Base-by-base conservation (phyloP, 2,888 invertebrate genomes). In the Neoascia interrupta region DNA sequence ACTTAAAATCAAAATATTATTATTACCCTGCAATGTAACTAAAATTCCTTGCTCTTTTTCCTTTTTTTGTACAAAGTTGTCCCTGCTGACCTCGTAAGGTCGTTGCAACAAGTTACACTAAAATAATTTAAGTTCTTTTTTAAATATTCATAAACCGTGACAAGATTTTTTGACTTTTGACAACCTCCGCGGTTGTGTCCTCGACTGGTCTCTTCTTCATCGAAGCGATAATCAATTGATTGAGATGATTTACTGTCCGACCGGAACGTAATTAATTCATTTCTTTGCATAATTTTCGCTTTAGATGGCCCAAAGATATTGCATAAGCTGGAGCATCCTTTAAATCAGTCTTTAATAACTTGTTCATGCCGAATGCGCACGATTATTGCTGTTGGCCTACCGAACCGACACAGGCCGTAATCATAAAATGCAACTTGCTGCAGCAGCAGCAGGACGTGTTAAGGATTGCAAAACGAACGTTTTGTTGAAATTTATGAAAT, bases 61-160 rank as follows among this genome's bases (percentile, higher is more conserved):
- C n/a, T n/a, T n/a, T n/a, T 13, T 28, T 23, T 45, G 19, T 43
- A 45, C 34, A 60, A 45, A 45, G 8, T 3, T 11, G 23, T 16
- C 45, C 31, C 4, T 13, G 21, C 21, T 45, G 37, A 26, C 60
- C 60, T 60, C 36, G 45, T 8, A 13, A 37, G 23, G 47, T 37
- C 61, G 37, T 10, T 37, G 37, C 28, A 18, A 58, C 41, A 56
- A 43, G 41, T 56, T 43, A 18, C 18, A 16, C 18, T 49, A n/a
- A 11, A 23, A 8, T 16, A 36, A 60, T 60, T n/a, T 60, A 45
- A 45, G 21, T 60, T 60, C 36, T 36, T 16, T 60, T 34, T n/a
- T 5, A 60, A 60, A 36, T 21, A 58, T 34, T 58, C 56, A 56
- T 26, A 54, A n/a, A 37, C 54, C 54, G 10, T 19, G 16, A 11